Base-by-base conservation (phyloP, 1,140 invertebrate genomes). In the Drosophila jambulina region DNA sequence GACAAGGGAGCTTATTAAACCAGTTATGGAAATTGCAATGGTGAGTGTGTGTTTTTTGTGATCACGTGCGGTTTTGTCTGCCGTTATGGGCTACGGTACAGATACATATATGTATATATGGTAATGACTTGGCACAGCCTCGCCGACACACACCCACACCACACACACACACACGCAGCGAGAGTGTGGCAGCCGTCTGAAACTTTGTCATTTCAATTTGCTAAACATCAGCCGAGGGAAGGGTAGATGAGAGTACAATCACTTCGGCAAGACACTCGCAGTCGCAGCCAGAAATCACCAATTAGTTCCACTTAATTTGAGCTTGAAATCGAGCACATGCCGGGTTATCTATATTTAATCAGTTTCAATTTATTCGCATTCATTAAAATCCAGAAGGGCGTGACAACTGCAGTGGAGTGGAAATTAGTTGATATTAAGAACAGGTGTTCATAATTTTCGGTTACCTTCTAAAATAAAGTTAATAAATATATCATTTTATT, bases 21-120 rank as follows among this genome's bases (percentile, higher is more conserved):
- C 75, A 84, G 85, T 90, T 88, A 63, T 54, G 48, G 58, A 54
- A 38, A 56, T 38, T 87, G 64, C 80, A 78, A 61, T 68, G 70
- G 68, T 68, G 67, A 59, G 51, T 36, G 40, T 49, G 45, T 62
- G 58, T 61, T 69, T 63, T 32, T 58, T 82, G 53, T 67, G 65
- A 90, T 88, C 84, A 88, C 84, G 84, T 88, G 85, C 80, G 69
- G 78, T 62, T 72, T 80, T 63, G 60, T 56, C 49, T 70, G 42
- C 51, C 48, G 56, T 45, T 40, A 60, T 36, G 21, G 54, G 48
- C 62, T 57, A 38, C 53, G 15, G 21, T 56, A 38, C 53, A 56
- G 34, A 56, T 56, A 25, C 9, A 38, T 23, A 54, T 56, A 25
- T 56, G 21, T 38, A 38, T 38, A 56, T 25, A 76, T 77, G 74